These are phyloP conservation scores for Echinarachnius parma DNA, from an alignment of 53 echinoderm and acorn worm genomes.

Conservation along the genomic window DNA sequence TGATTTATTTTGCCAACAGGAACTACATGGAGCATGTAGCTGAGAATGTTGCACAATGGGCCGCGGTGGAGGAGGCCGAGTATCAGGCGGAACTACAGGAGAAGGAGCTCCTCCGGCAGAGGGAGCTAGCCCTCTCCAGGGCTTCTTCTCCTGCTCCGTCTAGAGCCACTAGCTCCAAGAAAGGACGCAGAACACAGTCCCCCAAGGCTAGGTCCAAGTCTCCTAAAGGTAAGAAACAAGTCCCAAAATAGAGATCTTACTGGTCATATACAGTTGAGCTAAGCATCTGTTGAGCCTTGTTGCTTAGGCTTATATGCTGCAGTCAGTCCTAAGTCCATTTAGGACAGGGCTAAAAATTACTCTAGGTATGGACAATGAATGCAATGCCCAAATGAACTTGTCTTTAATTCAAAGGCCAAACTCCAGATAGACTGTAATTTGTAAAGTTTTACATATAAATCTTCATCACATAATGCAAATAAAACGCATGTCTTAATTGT, in stretches of 20 bases:
- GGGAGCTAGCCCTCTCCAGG: slow-evolving; percentile 54
- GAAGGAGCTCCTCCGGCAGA: slow-evolving; percentile 63
- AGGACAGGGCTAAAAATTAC: too few relatives aligned
- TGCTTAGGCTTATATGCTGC: too few relatives aligned
- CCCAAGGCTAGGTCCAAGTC: slow-evolving; percentile 95
- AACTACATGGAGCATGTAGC: slow-evolving; percentile 98
- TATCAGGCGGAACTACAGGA: slow-evolving; percentile 72
- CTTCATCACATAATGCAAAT: too few relatives aligned
- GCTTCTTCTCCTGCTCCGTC: slow-evolving; percentile 64
- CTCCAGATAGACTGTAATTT: too few relatives aligned
- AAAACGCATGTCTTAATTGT: too few relatives aligned
- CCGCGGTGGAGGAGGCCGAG: slow-evolving; percentile 64
- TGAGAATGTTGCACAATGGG: slow-evolving; percentile 68
- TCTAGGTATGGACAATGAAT: too few relatives aligned
- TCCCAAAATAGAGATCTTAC: background rate
- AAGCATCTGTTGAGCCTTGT: too few relatives aligned
- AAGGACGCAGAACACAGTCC: slow-evolving; percentile 67
- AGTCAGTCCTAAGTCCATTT: too few relatives aligned
- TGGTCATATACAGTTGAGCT: too few relatives aligned
- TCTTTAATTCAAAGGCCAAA: too few relatives aligned
- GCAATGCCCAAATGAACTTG: too few relatives aligned
- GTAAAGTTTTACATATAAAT: too few relatives aligned
- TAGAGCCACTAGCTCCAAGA: slow-evolving; percentile 80
- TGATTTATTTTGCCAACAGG: slow-evolving; percentile 30
- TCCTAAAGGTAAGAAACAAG: slow-evolving; percentile 66